Percentiles rank a stretch among this genome's conserved stretches.
Conservation (phyloP, 2,888 invertebrate genomes). For the Hipparchia sbordonii region DNA sequence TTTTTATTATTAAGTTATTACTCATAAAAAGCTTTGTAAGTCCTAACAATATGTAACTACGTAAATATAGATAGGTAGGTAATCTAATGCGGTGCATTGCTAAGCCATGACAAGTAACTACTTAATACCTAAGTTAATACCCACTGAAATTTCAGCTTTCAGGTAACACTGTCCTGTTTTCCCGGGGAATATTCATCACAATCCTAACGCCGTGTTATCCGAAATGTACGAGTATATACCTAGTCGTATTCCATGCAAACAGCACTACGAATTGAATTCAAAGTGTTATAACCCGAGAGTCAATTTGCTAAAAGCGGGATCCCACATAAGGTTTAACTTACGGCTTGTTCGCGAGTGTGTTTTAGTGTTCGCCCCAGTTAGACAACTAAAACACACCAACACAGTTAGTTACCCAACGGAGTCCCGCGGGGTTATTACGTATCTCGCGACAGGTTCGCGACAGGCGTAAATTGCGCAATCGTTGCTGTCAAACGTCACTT, state of each 20-base stretch:
- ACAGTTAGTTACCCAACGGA: slow-evolving; percentile 2
- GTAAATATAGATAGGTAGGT: too few relatives aligned
- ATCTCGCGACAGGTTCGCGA: too few relatives aligned
- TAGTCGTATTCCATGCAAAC: slow-evolving; percentile 28
- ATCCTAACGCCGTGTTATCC: slow-evolving; percentile 22
- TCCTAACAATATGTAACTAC: too few relatives aligned
- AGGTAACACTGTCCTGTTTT: not conserved
- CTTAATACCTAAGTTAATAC: too few relatives aligned
- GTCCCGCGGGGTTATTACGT: too few relatives aligned
- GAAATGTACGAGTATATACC: slow-evolving; percentile 13
- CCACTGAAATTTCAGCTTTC: too few relatives aligned
- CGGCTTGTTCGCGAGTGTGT: slow-evolving; percentile 28
- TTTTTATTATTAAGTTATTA: too few relatives aligned
- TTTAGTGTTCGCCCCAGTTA: slow-evolving; percentile 20
- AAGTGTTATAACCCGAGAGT: slow-evolving; percentile 27
- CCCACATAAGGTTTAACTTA: slow-evolving; percentile 27
- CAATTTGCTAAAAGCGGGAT: slow-evolving; percentile 30
- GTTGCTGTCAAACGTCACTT: too few relatives aligned
- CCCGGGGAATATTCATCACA: slow-evolving; percentile 20
- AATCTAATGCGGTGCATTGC: too few relatives aligned
- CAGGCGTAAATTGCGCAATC: too few relatives aligned
- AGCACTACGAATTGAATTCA: slow-evolving; percentile 31
- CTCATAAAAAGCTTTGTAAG: too few relatives aligned
- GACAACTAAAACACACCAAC: slow-evolving; percentile 13
- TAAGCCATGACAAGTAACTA: too few relatives aligned